These are phyloP conservation scores for Philypnodon macrostomus DNA, from an alignment of 2,797 vertebrate genomes.

Conservation along the genomic window DNA sequence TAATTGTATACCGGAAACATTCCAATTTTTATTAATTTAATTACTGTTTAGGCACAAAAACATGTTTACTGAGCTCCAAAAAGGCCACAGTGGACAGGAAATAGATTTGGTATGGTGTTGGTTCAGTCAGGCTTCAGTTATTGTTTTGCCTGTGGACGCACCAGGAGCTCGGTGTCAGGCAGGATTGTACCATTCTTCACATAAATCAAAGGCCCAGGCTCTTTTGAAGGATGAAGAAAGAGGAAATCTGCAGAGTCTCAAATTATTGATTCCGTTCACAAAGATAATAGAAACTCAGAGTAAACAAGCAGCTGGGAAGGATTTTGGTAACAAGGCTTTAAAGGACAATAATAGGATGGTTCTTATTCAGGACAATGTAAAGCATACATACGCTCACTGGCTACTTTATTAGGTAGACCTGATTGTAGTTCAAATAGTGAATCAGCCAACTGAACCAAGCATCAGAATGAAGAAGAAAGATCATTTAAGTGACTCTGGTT, in stretches of 20 bases:
- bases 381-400: not conserved
- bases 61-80: not conserved
- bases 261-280: slow-evolving; percentile 33
- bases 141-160: slow-evolving; percentile 24
- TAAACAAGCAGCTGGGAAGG: slow-evolving; percentile 19
- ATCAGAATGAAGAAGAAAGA: too few relatives aligned
- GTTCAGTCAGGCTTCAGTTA: slow-evolving; percentile 9
- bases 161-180: slow-evolving; percentile 18
- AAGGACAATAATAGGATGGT: not conserved
- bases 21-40: slow-evolving; percentile 31
- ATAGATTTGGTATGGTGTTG: not conserved
- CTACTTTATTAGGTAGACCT: too few relatives aligned
- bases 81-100: not conserved
- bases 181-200: slow-evolving; percentile 17
- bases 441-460: too few relatives aligned
- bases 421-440: too few relatives aligned
- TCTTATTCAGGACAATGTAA: not conserved
- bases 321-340: slow-evolving; percentile 1
- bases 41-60: slow-evolving; percentile 4
- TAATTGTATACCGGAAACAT: slow-evolving; percentile 29
- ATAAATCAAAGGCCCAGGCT: slow-evolving; percentile 12
- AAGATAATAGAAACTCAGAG: slow-evolving; percentile 21
- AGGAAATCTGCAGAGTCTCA: slow-evolving; percentile 22
- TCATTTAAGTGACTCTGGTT: too few relatives aligned
- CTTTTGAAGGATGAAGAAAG: slow-evolving; percentile 34